A percentile compares a stretch with the other conserved stretches of the same genome.
Conservation (phyloP, 2,888 invertebrate genomes). For the Epirrita christyi region DNA sequence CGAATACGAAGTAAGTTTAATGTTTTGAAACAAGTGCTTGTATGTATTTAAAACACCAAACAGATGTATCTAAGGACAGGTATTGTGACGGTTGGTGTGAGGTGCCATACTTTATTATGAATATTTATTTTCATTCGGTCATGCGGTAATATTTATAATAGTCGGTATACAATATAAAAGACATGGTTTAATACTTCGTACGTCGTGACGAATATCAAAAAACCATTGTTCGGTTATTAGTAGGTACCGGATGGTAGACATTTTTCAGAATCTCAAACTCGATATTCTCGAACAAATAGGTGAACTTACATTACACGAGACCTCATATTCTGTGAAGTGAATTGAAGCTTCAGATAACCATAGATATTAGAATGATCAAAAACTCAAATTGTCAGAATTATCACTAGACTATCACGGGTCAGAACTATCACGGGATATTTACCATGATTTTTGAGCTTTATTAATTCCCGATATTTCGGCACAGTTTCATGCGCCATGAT, state of each 20-base stretch:
- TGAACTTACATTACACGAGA: too few species aligned
- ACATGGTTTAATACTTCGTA: slow-evolving; percentile 20
- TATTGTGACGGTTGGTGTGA: neutral
- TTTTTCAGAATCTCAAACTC: too few species aligned
- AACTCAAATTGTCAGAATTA: too few species aligned
- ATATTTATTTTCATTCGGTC: slow-evolving; percentile 26
- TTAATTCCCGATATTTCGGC: too few species aligned
- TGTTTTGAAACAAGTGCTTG: neutral
- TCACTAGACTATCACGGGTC: too few species aligned
- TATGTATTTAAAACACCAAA: neutral
- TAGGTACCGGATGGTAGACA: too few species aligned
- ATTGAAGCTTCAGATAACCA: neutral
- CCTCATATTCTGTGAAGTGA: slow-evolving; percentile 13
- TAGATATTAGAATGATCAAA: neutral
- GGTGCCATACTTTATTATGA: slow-evolving; percentile 8
- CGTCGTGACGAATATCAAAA: slow-evolving; percentile 21
- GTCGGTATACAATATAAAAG: slow-evolving; percentile 22
- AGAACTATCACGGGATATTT: too few species aligned
- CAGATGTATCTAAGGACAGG: neutral
- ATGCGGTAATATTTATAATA: slow-evolving; percentile 19
- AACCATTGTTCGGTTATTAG: slow-evolving; percentile 6
- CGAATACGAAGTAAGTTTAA: neutral
- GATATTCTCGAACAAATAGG: too few species aligned
- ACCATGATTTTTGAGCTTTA: too few species aligned
- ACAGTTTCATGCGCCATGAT: too few species aligned